Evolutionary conservation across 37 sponge, comb jelly and placozoan species (phyloP), one percentile per base, ranked within the genome.

Genomic region (Spongilla lacustris): DNA sequence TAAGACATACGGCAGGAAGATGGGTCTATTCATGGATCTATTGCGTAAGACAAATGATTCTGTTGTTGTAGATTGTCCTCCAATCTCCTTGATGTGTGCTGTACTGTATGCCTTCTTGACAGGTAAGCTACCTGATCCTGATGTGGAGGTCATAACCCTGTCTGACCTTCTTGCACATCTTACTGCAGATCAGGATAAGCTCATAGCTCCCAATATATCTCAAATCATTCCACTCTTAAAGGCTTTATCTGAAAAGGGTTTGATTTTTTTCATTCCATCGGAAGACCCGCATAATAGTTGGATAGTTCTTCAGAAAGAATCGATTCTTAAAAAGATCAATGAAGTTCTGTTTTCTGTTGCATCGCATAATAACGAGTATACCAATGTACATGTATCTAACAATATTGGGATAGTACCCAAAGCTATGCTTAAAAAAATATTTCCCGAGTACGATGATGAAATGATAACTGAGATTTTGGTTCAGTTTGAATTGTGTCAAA

Each of bases 401-500:
- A 67, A 25, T 66, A 67, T 58, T 5, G 80, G 80, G 10, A 35
- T 80, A 26, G 69, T 80, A 13, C 69, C 68, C 12, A 67, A 36
- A 30, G 58, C 80, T 2, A 34, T 35, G 68, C 21, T 80, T 33
- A 67, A 25, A 36, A 36, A 66, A 22, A 24, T 28, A 21, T 67
- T 80, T 68, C 35, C 68, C 26, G 29, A 30, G 80, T 66, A 66
- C 30, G 35, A 80, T 66, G 67, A 22, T 29, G 31, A 66, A 27
- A 66, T 67, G 80, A 66, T 80, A 2, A 36, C 34, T 2, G 35
- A 27, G 32, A 19, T 80, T 36, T n/a, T 80, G 21, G 9, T 24
- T 21, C 80, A 80, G 30, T 35, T 80, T 30, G 69, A 67, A 36
- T 80, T 80, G 35, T 80, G 80, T n/a, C 67, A 80, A 29, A 66